Percentiles rank a stretch among this genome's conserved stretches.
Conservation (phyloP, 2,888 invertebrate genomes). For the Eucera pruinosa region DNA sequence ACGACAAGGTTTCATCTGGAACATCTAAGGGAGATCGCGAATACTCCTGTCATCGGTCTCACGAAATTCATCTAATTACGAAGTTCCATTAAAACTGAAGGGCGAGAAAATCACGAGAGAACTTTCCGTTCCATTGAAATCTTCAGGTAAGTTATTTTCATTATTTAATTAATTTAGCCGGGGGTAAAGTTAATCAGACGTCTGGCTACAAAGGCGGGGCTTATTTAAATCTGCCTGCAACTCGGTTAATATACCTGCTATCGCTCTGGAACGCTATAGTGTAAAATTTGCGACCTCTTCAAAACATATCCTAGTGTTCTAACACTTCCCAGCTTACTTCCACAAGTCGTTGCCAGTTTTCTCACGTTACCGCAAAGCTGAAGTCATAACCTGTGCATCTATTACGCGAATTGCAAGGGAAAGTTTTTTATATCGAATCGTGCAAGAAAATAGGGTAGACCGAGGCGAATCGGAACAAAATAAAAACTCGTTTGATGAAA, state of each 20-base stretch:
- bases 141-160: conserved; percentile 31
- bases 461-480: too few species aligned
- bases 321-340: too few species aligned
- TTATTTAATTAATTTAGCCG: conserved; percentile 33
- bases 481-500: too few species aligned
- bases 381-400: too few species aligned
- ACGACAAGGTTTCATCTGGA: neutral
- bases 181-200: conserved; percentile 26
- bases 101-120: conserved; percentile 2
- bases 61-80: conserved; percentile 17
- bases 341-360: too few species aligned
- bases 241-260: conserved; percentile 21
- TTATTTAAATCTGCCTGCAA: conserved; percentile 26
- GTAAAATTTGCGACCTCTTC: conserved; percentile 25
- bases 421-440: too few species aligned
- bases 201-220: neutral
- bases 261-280: conserved; percentile 12
- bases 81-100: conserved; percentile 5
- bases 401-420: too few species aligned
- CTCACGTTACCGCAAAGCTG: too few species aligned
- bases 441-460: too few species aligned
- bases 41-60: neutral
- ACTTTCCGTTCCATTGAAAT: conserved; percentile 31
- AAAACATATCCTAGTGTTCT: conserved; percentile 10
- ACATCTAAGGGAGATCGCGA: neutral